Evolutionary conservation across 2,888 invertebrate species (phyloP).

Genomic region (Parnassius glacialis): DNA sequence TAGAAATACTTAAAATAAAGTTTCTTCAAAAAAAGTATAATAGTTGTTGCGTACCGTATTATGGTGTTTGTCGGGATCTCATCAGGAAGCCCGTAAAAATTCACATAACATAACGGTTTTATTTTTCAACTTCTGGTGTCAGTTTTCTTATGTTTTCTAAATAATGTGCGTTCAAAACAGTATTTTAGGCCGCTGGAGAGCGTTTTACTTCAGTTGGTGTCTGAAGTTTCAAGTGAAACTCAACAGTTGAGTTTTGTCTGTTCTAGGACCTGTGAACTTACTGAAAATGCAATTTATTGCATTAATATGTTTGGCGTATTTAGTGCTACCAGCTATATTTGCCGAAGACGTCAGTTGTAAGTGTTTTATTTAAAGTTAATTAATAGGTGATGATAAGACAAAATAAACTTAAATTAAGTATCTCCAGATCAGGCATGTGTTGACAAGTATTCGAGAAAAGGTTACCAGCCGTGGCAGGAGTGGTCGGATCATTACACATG

Average conservation of each 20-base stretch:
- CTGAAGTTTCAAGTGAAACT: slow-evolving; percentile 25
- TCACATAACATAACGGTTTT: slow-evolving; percentile 59
- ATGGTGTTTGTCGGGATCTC: slow-evolving; percentile 48
- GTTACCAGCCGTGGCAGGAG: slow-evolving; percentile 76
- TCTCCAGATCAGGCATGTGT: slow-evolving; percentile 72
- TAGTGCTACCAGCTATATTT: slow-evolving; percentile 45
- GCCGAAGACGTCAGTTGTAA: slow-evolving; percentile 74
- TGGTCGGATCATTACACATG: slow-evolving; percentile 78
- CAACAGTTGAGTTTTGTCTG: slow-evolving; percentile 17
- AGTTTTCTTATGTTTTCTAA: slow-evolving; percentile 57
- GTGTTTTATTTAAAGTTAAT: slow-evolving; percentile 35
- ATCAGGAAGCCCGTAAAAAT: slow-evolving; percentile 43
- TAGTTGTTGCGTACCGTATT: slow-evolving; percentile 4
- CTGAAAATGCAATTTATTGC: slow-evolving; percentile 51
- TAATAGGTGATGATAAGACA: slow-evolving; percentile 5
- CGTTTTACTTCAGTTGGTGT: slow-evolving; percentile 28
- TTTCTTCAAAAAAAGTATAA: neutral
- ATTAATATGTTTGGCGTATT: slow-evolving; percentile 47
- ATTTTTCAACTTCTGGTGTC: slow-evolving; percentile 44
- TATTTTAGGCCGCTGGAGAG: slow-evolving; percentile 51
- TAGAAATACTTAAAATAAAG: neutral
- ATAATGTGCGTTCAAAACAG: slow-evolving; percentile 49
- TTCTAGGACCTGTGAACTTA: slow-evolving; percentile 29
- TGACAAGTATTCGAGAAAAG: slow-evolving; percentile 76
- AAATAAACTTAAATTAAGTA: slow-evolving; percentile 3